Evolutionary conservation across 2,888 invertebrate species (phyloP).

Genomic region (Cerastis leucographa): DNA sequence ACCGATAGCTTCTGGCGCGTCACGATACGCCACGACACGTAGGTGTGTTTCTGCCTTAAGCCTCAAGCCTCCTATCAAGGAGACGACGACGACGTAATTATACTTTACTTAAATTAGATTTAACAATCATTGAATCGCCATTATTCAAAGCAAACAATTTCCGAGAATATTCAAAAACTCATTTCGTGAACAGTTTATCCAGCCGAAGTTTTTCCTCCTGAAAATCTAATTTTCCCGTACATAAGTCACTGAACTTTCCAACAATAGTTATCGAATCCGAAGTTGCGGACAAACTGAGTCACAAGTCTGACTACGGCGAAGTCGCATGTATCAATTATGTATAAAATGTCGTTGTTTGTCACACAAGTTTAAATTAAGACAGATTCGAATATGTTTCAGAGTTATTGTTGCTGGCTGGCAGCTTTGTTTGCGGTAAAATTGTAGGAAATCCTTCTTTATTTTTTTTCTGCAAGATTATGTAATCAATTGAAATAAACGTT

Average conservation of each 20-base stretch:
- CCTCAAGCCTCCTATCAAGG: too few species aligned
- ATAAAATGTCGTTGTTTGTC: constrained; percentile 7
- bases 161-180: not conserved
- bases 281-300: constrained; percentile 1
- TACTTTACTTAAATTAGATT: not conserved
- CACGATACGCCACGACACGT: too few species aligned
- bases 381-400: constrained; percentile 16
- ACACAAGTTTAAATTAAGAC: constrained; percentile 27
- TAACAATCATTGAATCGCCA: not conserved
- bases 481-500: too few species aligned
- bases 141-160: not conserved
- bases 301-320: constrained; percentile 7
- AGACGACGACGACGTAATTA: too few species aligned
- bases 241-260: constrained; percentile 5
- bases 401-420: not conserved
- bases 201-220: constrained; percentile 17
- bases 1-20: too few species aligned
- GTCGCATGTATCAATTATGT: constrained; percentile 36
- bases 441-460: not conserved
- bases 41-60: too few species aligned
- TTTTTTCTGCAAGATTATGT: too few species aligned
- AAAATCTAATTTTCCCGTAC: constrained; percentile 27
- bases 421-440: not conserved
- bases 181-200: not conserved
- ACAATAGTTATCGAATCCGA: constrained; percentile 20